Conservation (phyloP, 2,888 invertebrate genomes). For the Leptothorax acervorum region DNA sequence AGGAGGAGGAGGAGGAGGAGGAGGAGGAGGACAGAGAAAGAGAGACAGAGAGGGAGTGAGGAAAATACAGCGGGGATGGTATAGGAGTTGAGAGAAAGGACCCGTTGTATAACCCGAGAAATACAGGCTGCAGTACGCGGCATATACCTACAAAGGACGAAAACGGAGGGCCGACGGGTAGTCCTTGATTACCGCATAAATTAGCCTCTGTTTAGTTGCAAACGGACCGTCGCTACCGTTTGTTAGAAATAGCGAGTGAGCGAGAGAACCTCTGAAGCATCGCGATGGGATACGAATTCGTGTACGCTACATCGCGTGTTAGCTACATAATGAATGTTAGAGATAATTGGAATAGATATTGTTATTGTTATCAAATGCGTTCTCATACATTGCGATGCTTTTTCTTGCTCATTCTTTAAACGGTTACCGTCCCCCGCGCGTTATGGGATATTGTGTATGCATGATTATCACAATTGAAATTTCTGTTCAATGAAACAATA, state of each 20-base stretch:
- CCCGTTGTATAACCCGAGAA: constrained; percentile 60
- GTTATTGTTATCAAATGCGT: too few species aligned
- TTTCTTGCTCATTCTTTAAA: background rate
- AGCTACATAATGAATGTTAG: constrained; percentile 22
- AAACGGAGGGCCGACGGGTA: constrained; percentile 68
- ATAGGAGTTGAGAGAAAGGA: constrained; percentile 8
- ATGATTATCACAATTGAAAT: background rate
- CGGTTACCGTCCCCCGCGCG: background rate
- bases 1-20: background rate
- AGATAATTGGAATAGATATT: constrained; percentile 41
- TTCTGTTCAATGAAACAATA: background rate
- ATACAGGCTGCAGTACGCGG: constrained; percentile 62
- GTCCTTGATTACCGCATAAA: constrained; percentile 82
- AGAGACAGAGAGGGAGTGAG: constrained; percentile 10
- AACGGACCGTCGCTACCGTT: constrained; percentile 75
- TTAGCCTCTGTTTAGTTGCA: constrained; percentile 81
- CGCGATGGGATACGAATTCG: constrained; percentile 39
- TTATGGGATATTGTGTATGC: background rate
- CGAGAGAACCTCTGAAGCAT: constrained; percentile 40
- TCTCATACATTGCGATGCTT: background rate
- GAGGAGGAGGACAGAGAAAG: constrained; percentile 1
- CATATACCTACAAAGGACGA: constrained; percentile 75
- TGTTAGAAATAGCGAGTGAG: constrained; percentile 60
- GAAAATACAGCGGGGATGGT: constrained; percentile 43
- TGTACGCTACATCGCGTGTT: background rate